These are phyloP conservation scores for Diphyllodes magnificus DNA, from an alignment of 2,113 vertebrate genomes.

Conservation along the genomic window DNA sequence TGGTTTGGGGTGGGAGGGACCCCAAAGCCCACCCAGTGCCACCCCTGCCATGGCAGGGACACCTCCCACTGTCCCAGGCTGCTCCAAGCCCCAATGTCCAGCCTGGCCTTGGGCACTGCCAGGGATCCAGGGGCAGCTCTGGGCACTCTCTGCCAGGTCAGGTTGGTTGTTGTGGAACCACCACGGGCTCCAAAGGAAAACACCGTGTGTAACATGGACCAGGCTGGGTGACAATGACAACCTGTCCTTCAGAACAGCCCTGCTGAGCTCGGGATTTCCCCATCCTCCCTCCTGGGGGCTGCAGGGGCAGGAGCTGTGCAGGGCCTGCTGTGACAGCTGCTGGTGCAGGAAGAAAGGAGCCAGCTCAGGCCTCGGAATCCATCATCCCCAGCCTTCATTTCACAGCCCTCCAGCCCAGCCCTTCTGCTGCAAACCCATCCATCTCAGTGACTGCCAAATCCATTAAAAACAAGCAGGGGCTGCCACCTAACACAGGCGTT, in stretches of 20 bases:
- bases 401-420: no score
- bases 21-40: fast-evolving
- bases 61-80: not conserved
- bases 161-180: fast-evolving
- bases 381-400: not conserved
- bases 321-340: not conserved
- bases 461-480: not conserved
- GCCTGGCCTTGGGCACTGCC: not conserved
- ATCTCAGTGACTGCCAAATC: not conserved
- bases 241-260: not conserved
- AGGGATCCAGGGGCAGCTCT: not conserved
- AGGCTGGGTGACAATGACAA: fast-evolving
- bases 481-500: not conserved
- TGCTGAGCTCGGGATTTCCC: fast-evolving
- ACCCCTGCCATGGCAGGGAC: not conserved
- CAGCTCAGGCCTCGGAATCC: not conserved
- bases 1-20: fast-evolving
- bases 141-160: not conserved
- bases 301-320: not conserved
- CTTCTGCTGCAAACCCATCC: not conserved
- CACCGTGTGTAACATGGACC: fast-evolving
- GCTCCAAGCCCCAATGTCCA: not conserved
- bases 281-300: fast-evolving
- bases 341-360: not conserved
- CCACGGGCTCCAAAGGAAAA: not conserved